These are phyloP conservation scores for Nothocercus julius DNA, from an alignment of 2,113 vertebrate species.

Conservation along the genomic window DNA sequence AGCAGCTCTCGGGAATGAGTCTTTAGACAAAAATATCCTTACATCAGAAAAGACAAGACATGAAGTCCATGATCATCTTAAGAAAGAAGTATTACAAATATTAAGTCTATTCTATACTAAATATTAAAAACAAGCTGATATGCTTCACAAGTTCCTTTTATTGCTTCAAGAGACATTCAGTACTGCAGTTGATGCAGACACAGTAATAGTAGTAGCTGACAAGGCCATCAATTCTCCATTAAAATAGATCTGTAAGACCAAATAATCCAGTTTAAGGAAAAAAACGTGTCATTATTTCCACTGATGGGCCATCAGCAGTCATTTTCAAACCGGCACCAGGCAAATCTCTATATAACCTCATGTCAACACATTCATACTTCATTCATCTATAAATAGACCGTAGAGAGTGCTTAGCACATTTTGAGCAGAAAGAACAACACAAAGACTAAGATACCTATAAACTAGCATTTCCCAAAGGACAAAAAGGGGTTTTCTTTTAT, in stretches of 20 bases:
- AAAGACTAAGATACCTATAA: background rate
- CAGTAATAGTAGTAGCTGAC: background rate
- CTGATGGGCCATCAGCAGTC: background rate
- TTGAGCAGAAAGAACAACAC: background rate
- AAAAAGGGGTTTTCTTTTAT: background rate
- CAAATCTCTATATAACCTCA: background rate
- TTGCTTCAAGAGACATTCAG: background rate
- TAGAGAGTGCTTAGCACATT: background rate
- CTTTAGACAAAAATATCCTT: background rate
- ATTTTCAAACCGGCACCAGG: background rate
- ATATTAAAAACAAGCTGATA: background rate
- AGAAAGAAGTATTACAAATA: background rate
- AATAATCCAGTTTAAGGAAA: slow-evolving; percentile 40
- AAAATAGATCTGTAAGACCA: slow-evolving; percentile 29
- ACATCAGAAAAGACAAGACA: background rate
- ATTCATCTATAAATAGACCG: slow-evolving; percentile 13
- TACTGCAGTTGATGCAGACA: background rate
- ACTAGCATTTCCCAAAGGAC: background rate
- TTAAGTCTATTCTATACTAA: background rate
- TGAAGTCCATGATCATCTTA: background rate
- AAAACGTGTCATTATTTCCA: slow-evolving; percentile 44
- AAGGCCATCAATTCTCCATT: slow-evolving; percentile 17
- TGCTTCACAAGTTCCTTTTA: background rate
- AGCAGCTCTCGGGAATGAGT: background rate
- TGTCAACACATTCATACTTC: background rate